Evolutionary conservation across 2,888 invertebrate genomes (phyloP).

Genomic region (Drosophila kokeensis): DNA sequence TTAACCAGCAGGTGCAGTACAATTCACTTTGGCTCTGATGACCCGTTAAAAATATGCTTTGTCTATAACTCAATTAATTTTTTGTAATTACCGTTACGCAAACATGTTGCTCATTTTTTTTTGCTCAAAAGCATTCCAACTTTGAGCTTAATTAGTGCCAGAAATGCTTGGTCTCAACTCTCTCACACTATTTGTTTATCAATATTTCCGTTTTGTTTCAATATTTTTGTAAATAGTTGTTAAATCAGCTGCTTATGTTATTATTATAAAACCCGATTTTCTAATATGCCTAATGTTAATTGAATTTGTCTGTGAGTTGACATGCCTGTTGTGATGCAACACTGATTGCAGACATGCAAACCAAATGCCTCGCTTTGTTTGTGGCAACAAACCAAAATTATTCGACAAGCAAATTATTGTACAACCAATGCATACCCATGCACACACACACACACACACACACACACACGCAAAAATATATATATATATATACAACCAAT

Average conservation of each 20-base stretch:
- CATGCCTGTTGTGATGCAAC: slow-evolving; percentile 17
- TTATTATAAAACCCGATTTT: slow-evolving; percentile 7
- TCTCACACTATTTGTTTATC: background rate
- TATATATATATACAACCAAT: slow-evolving; percentile 18
- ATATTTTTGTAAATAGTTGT: slow-evolving; percentile 22
- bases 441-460: slow-evolving; percentile 9
- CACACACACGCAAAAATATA: background rate
- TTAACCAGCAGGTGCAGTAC: slow-evolving; percentile 8
- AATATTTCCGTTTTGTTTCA: background rate
- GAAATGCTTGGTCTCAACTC: background rate
- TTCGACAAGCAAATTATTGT: slow-evolving; percentile 71
- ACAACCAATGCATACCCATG: slow-evolving; percentile 11
- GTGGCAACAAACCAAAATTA: slow-evolving; percentile 49
- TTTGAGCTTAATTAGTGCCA: slow-evolving; percentile 35
- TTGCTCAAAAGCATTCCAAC: slow-evolving; percentile 66
- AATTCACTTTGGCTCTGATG: slow-evolving; percentile 23
- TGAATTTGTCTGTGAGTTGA: slow-evolving; percentile 49
- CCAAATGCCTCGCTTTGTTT: slow-evolving; percentile 37
- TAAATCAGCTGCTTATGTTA: slow-evolving; percentile 15
- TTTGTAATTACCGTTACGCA: slow-evolving; percentile 60
- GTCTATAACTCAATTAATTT: slow-evolving; percentile 65
- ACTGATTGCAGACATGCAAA: slow-evolving; percentile 34
- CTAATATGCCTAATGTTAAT: slow-evolving; percentile 41
- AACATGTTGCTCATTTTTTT: slow-evolving; percentile 27
- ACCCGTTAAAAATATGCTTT: slow-evolving; percentile 67